These are phyloP conservation scores for Macquaria ambigua DNA, from an alignment of 2,113 vertebrate genomes.

Conservation along the genomic window DNA sequence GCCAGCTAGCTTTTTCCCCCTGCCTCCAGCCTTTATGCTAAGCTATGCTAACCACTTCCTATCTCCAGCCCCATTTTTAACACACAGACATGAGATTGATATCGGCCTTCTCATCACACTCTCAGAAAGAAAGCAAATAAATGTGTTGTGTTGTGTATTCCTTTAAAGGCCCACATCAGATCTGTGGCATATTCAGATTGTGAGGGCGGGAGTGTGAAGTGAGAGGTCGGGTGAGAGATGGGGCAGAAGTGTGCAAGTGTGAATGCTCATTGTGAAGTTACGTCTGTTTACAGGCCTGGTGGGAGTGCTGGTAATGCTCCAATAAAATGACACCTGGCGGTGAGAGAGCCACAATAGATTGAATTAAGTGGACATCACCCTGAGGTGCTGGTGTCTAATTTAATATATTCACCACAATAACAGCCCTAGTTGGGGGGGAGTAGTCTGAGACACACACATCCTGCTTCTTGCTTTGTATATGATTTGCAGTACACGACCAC, in stretches of 20 bases:
- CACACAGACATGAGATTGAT: background rate
- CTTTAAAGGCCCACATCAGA: background rate
- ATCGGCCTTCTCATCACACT: background rate
- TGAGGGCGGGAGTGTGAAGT: background rate
- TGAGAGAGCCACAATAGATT: constrained; percentile 41
- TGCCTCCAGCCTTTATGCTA: background rate
- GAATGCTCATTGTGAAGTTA: constrained; percentile 18
- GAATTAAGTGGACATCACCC: constrained; percentile 52
- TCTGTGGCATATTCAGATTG: background rate
- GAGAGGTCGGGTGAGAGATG: background rate
- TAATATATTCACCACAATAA: constrained; percentile 38
- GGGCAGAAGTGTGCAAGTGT: background rate
- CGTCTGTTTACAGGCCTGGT: constrained; percentile 32
- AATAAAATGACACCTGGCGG: constrained; percentile 48
- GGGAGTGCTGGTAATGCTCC: constrained; percentile 27
- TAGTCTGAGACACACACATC: background rate
- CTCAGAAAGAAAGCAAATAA: background rate
- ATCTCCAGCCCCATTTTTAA: background rate
- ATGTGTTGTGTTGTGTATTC: background rate
- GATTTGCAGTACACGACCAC: constrained; percentile 2
- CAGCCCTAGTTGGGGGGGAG: background rate
- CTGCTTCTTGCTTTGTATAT: background rate
- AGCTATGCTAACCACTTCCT: background rate
- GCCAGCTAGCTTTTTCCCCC: no score
- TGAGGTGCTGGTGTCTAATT: constrained; percentile 52